Conservation (phyloP, 1,140 invertebrate genomes). For the Rhagoletis pomonella region DNA sequence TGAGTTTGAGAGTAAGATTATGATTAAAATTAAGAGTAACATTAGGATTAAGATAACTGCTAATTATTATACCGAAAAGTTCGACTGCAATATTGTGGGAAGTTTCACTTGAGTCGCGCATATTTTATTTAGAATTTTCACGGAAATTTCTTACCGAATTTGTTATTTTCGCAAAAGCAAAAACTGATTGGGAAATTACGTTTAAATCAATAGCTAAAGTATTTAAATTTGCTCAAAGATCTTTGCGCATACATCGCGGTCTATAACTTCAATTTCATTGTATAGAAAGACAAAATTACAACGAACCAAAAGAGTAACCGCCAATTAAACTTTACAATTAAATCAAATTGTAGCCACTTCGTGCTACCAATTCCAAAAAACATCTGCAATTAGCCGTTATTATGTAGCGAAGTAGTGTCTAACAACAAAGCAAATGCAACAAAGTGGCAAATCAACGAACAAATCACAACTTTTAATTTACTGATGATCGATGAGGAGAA, state of each 20-base stretch:
- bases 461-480: constrained; percentile 30
- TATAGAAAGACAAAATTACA: background rate
- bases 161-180: too few species aligned
- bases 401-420: background rate
- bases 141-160: too few species aligned
- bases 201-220: too few species aligned
- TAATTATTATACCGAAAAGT: too few species aligned
- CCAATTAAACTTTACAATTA: background rate
- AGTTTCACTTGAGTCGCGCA: too few species aligned
- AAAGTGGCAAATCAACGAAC: background rate
- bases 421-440: background rate
- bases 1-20: too few species aligned
- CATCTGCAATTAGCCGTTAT: background rate
- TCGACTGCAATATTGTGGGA: too few species aligned
- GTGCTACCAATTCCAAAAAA: background rate
- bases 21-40: too few species aligned
- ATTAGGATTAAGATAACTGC: too few species aligned
- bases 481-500: background rate
- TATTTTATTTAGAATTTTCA: too few species aligned
- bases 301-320: background rate
- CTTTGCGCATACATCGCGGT: background rate
- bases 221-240: too few species aligned
- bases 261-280: background rate
- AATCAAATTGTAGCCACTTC: constrained; percentile 9
- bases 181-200: too few species aligned